Conservation (phyloP, 2,888 invertebrate genomes). For the Apodemia duryi region DNA sequence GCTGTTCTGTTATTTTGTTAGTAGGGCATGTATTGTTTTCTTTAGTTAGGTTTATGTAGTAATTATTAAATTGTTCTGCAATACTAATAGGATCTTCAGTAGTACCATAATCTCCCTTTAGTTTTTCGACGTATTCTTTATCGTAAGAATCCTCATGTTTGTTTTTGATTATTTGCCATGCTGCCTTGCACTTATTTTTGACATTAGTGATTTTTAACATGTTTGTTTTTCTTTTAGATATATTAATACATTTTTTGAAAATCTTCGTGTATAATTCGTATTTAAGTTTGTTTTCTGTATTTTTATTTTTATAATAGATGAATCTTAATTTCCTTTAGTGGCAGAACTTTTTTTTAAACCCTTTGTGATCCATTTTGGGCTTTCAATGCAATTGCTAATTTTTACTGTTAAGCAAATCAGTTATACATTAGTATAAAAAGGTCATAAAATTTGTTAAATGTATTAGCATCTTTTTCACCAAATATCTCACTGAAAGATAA, state of each 20-base stretch:
- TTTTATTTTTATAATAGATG: too few species aligned
- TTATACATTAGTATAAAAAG: not conserved
- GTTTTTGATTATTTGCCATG: not conserved
- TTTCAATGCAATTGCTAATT: not conserved
- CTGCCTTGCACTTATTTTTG: not conserved
- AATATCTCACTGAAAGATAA: not conserved
- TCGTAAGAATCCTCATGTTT: not conserved
- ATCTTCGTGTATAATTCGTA: too few species aligned
- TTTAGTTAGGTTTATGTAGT: not conserved
- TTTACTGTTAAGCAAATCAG: not conserved
- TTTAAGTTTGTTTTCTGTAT: too few species aligned
- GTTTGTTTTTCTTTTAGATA: too few species aligned
- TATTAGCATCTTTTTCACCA: not conserved
- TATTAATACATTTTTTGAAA: too few species aligned
- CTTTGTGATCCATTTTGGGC: not conserved
- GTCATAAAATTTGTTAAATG: not conserved
- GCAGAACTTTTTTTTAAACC: not conserved
- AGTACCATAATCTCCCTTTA: not conserved
- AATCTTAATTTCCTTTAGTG: too few species aligned
- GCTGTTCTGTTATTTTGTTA: not conserved
- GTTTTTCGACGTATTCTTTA: not conserved
- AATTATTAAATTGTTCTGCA: not conserved
- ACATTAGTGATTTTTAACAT: too few species aligned
- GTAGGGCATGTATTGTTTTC: not conserved
- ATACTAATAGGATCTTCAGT: not conserved